phyloP scores from a whole-genome alignment of 2,797 vertebrate species.

The Aulostomus chinensis region DNA sequence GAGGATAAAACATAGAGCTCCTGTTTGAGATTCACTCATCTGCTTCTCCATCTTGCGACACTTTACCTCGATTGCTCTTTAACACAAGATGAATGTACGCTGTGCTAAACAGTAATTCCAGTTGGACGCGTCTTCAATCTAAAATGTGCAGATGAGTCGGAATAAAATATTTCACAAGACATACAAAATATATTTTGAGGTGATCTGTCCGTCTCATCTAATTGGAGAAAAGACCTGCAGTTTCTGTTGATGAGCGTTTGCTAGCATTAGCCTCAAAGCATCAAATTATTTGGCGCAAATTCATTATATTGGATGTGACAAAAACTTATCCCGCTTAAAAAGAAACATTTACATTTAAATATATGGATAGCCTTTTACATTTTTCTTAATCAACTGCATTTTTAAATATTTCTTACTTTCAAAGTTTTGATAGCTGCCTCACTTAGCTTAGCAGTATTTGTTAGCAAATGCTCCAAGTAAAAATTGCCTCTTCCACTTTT shows the following conservation, averaged over 20 bases:
- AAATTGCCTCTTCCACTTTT: neutral
- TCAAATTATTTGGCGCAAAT: neutral
- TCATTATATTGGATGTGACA: neutral
- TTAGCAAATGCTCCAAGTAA: neutral
- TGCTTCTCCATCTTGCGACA: constrained; percentile 15
- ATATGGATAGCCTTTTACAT: too few species aligned
- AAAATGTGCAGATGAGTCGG: constrained; percentile 9
- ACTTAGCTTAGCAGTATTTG: constrained; percentile 13
- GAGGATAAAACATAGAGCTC: constrained; percentile 19
- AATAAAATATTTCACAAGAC: constrained; percentile 10
- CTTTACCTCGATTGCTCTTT: neutral
- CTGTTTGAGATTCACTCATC: too few species aligned
- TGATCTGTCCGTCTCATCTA: constrained; percentile 12
- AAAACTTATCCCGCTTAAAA: neutral
- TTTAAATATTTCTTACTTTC: too few species aligned
- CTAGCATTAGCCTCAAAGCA: constrained; percentile 3
- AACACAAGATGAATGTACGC: neutral
- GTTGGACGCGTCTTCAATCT: constrained; percentile 12
- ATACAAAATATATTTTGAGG: constrained; percentile 10
- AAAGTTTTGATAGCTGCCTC: constrained; percentile 40
- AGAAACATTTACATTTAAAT: too few species aligned
- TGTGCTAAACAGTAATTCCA: constrained; percentile 2
- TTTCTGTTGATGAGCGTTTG: neutral
- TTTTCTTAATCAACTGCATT: too few species aligned
- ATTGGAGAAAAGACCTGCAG: neutral